These are phyloP conservation scores for Oreochromis tanganicae DNA, from an alignment of 2,113 vertebrate genomes.

Conservation along the genomic window DNA sequence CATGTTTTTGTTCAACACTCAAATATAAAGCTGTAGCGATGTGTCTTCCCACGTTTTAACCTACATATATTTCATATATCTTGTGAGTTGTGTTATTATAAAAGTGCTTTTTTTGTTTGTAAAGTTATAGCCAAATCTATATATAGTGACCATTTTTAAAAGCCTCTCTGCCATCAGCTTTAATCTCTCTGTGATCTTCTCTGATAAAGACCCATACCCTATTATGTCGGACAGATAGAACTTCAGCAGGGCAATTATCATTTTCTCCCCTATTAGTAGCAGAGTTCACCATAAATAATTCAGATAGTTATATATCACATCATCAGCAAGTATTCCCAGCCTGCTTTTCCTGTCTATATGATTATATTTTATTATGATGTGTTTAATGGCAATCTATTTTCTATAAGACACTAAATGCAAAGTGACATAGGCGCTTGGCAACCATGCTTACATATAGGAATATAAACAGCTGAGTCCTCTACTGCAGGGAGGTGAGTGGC, in stretches of 20 bases:
- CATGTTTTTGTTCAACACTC: background rate
- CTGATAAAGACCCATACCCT: background rate
- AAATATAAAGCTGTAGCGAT: background rate
- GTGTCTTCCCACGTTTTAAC: background rate
- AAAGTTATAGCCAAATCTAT: background rate
- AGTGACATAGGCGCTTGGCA: background rate
- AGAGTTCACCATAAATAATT: background rate
- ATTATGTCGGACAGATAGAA: background rate
- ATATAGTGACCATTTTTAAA: background rate
- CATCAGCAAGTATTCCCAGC: background rate
- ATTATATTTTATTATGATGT: background rate
- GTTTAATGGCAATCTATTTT: background rate
- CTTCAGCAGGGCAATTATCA: background rate
- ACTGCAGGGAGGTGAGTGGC: background rate
- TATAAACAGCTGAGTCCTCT: background rate
- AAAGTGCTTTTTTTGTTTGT: background rate
- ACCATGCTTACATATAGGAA: background rate
- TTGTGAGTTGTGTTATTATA: background rate
- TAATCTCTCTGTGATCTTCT: background rate
- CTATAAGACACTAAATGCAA: background rate
- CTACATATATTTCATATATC: background rate
- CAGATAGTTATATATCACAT: background rate
- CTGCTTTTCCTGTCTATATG: background rate
- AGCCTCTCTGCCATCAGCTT: background rate
- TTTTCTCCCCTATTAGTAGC: background rate